Base-by-base conservation (phyloP, 2,113 vertebrate genomes). In the Alligator sinensis region DNA sequence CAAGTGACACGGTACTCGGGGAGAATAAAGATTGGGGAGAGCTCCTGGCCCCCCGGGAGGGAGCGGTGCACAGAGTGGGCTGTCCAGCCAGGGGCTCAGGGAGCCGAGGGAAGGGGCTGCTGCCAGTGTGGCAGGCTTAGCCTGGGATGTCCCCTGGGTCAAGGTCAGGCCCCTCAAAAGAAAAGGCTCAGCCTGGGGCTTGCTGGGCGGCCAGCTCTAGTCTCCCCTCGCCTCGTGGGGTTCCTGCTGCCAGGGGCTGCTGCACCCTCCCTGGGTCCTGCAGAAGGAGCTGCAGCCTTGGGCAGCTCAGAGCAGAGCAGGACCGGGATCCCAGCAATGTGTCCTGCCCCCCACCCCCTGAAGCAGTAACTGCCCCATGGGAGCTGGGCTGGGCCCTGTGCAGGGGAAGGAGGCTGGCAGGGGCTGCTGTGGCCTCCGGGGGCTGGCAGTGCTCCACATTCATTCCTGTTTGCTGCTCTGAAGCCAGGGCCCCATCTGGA, bases 11-110 rank as follows among this genome's bases (percentile, higher is more conserved):
- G 66, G 93, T 95, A 92, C 93, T 90, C 60, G 6, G 94, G 88
- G 95, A 96, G 92, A 96, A 97, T 91, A 86, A 91, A 90, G 90
- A 92, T 95, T 12, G 94, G 81, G 85, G 66, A 75, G 47, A 85
- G 63, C 91, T 92, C 83, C 47, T 58, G 24, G 76, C 77, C 84
- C 76, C 6, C 47, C 78, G 34, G 68, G 28, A 85, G 66, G 54
- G 85, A 30, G 21, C 63, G 34, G 5, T 70, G 61, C 66, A 57
- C 2, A 5, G 30, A 82, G 68, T 86, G 25, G 0, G 1, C 25
- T 72, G 38, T 63, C 60, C 90, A 77, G 76, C 27, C 83, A 22
- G 77, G 30, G 61, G 10, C 64, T 59, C 58, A 8, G 38, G 60
- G n/a, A 89, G 28, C 28, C 58, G 62, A 70, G 74, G 74, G 76